phyloP scores from a whole-genome alignment of 2,113 vertebrate species.

The Callocephalon fimbriatum region DNA sequence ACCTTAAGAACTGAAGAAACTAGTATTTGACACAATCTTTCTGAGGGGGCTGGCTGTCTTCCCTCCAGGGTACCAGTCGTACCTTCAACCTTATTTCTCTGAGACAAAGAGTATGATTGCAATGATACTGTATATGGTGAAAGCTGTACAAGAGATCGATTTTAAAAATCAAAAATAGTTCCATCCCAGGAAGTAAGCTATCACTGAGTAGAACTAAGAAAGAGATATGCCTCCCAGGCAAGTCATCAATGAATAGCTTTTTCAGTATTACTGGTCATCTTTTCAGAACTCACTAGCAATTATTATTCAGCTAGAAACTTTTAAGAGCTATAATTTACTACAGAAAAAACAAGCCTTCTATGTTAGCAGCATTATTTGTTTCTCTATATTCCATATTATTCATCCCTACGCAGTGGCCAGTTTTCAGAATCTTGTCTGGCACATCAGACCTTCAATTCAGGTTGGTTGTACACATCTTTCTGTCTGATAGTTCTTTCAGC shows the following conservation, averaged over 20 bases:
- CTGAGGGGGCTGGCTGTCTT: not conserved
- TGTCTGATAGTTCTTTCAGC: not conserved
- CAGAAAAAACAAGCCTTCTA: not conserved
- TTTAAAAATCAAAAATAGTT: not conserved
- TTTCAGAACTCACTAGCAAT: not conserved
- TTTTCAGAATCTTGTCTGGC: not conserved
- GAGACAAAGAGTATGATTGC: not conserved
- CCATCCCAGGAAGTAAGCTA: not conserved
- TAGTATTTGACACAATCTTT: not conserved
- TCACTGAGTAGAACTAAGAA: not conserved
- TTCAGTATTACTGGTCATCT: not conserved
- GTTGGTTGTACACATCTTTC: not conserved
- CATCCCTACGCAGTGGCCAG: not conserved
- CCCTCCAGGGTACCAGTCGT: not conserved
- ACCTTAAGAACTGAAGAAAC: not conserved
- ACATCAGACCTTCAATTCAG: not conserved
- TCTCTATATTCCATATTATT: not conserved
- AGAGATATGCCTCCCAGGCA: not conserved
- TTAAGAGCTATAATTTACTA: not conserved
- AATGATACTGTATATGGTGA: not conserved
- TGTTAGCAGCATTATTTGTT: not conserved
- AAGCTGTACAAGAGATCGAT: not conserved
- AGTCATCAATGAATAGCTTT: not conserved
- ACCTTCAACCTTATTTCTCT: not conserved
- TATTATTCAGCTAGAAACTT: not conserved